Evolutionary conservation across 1,140 invertebrate genomes (phyloP), one percentile per base, ranked within the genome.

Genomic region (Eriosoma lanigerum): DNA sequence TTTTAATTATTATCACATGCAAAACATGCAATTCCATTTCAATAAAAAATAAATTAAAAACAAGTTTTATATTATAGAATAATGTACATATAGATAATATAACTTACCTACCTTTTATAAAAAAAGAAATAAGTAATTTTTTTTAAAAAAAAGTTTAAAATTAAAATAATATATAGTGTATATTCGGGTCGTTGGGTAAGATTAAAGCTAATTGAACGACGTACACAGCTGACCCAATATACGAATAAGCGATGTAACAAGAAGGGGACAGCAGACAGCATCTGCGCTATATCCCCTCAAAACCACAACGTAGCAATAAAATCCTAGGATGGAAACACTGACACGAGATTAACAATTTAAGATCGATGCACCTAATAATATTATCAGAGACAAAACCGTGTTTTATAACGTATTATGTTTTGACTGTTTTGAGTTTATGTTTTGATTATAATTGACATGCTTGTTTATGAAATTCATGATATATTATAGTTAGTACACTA

Each of bases 291-390:
- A 44, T 68, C 38, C 38, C 17, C 15, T 68, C 4, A 32, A 64
- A 64, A 21, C 19, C 12, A 38, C 19, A 19, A 26, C 17, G 3
- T 29, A 32, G 29, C 60, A 32, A 62, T 62, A 66, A 66, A 64
- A 66, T 2, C 32, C 62, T n/a, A 13, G 19, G n/a, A n/a, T 46
- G 12, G 32, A 68, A 68, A 68, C n/a, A 6, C n/a, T 68, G 38
- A 68, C 64, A 68, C 15, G 21, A 68, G 64, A 68, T 68, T 68
- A 68, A 46, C 64, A 21, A 46, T 21, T 46, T 46, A 46, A 68
- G 64, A 68, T 46, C 38, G 64, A 68, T 68, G 64, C 64, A 21
- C 12, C 21, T 24, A 21, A 66, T 9, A 21, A 66, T 66, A 44
- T 6, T 24, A 60, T 26, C 17, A 13, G 8, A 38, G 8, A 38